Conservation (phyloP, 2,888 invertebrate species). For the Scaptodrosophila latifasciaeformis region DNA sequence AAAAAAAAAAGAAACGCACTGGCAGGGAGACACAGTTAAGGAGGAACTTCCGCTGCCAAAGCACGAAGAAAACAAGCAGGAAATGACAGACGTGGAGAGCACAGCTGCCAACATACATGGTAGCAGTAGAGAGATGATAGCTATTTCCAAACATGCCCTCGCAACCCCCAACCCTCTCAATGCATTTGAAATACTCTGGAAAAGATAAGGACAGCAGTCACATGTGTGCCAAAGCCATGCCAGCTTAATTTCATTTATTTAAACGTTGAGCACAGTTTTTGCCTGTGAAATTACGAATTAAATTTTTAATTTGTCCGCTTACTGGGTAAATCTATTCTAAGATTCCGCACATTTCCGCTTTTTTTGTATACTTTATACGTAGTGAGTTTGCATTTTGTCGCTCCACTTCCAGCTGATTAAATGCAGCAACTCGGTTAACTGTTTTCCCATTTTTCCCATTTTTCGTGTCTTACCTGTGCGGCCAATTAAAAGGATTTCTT, state of each 20-base stretch:
- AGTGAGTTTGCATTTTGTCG: no score
- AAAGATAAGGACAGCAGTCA: slow-evolving; percentile 34
- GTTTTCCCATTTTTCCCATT: background rate
- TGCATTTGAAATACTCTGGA: slow-evolving; percentile 5
- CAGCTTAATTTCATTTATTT: slow-evolving; percentile 67
- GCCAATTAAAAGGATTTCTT: no score
- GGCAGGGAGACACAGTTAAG: slow-evolving; percentile 62
- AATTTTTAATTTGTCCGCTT: slow-evolving; percentile 66
- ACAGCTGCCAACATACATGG: slow-evolving; percentile 3
- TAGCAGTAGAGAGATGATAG: background rate
- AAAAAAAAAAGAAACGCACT: slow-evolving; percentile 37
- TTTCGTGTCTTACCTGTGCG: no score
- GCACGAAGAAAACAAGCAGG: slow-evolving; percentile 37
- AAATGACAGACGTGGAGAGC: background rate
- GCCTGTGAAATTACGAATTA: slow-evolving; percentile 66
- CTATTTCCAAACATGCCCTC: slow-evolving; percentile 4
- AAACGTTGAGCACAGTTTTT: slow-evolving; percentile 59
- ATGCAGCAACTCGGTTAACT: slow-evolving; percentile 32
- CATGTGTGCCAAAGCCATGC: background rate
- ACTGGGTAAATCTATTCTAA: no score
- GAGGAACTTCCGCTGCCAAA: slow-evolving; percentile 57
- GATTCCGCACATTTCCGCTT: no score
- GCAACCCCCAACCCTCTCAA: slow-evolving; percentile 16
- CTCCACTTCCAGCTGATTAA: slow-evolving; percentile 56
- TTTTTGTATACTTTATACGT: slow-evolving; percentile 27